Evolutionary conservation across 1,140 invertebrate species (phyloP).

Genomic region (Heliconius hewitsoni): DNA sequence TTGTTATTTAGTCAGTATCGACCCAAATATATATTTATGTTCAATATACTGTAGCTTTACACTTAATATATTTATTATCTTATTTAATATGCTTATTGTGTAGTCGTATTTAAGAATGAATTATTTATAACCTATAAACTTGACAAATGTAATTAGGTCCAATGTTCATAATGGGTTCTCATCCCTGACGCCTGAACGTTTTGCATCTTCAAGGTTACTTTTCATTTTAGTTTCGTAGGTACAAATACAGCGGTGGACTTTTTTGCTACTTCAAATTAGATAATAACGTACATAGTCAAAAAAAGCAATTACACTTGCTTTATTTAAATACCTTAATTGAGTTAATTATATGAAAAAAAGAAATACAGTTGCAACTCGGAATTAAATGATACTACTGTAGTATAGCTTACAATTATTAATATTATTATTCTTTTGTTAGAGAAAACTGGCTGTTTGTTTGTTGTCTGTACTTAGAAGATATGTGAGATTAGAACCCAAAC

Average conservation of each 20-base stretch:
- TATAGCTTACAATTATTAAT: too few species aligned
- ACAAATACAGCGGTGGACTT: not conserved
- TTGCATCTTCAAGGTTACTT: slow-evolving; percentile 67
- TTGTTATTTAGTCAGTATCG: slow-evolving; percentile 65
- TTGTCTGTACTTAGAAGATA: too few species aligned
- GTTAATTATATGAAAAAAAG: slow-evolving; percentile 7
- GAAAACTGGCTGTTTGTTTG: too few species aligned
- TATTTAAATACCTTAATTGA: not conserved
- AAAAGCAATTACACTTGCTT: not conserved
- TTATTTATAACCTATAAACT: slow-evolving; percentile 72
- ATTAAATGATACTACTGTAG: not conserved
- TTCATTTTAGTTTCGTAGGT: slow-evolving; percentile 38
- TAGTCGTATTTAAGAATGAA: slow-evolving; percentile 25
- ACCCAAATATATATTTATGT: slow-evolving; percentile 61
- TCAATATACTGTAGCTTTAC: slow-evolving; percentile 39
- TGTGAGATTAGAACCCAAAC: too few species aligned
- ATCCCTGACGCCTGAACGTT: slow-evolving; percentile 49
- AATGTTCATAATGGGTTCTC: slow-evolving; percentile 68
- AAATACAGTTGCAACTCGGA: not conserved
- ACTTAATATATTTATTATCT: slow-evolving; percentile 34
- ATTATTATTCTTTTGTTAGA: too few species aligned
- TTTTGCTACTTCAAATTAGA: not conserved
- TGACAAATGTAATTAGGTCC: slow-evolving; percentile 67
- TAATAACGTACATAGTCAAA: not conserved
- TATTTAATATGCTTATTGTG: slow-evolving; percentile 29